These are phyloP conservation scores for Megalopta genalis DNA, from an alignment of 1,140 invertebrate genomes.

Conservation along the genomic window DNA sequence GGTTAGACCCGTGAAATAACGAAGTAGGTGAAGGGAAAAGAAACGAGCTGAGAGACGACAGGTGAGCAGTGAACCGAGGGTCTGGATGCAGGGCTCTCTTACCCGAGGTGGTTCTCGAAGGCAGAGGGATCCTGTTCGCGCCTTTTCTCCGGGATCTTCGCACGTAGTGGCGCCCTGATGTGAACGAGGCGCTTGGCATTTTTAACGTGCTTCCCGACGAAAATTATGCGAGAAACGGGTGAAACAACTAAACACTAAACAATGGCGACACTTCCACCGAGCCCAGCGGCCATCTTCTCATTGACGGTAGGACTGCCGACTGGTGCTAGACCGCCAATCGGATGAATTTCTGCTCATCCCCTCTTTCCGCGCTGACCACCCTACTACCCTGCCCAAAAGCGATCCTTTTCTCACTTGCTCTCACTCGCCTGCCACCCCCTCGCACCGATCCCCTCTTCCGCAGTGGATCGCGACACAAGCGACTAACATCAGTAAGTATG, in stretches of 20 bases:
- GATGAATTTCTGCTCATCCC: constrained; percentile 60
- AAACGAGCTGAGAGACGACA: constrained; percentile 37
- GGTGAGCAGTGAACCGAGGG: constrained; percentile 44
- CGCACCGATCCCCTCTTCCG: constrained; percentile 56
- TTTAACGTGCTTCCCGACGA: constrained; percentile 74
- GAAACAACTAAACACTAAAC: constrained; percentile 74
- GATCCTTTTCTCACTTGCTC: constrained; percentile 28
- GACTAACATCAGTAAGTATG: constrained; percentile 74
- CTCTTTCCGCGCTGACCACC: constrained; percentile 26
- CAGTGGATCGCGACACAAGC: constrained; percentile 63
- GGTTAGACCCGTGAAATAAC: constrained; percentile 14
- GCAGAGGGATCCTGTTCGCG: constrained; percentile 89
- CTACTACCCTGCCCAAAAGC: constrained; percentile 1
- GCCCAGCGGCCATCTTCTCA: constrained; percentile 77
- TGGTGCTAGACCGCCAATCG: constrained; percentile 68
- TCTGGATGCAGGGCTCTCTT: constrained; percentile 77
- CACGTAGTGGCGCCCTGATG: constrained; percentile 91
- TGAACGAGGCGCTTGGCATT: constrained; percentile 95
- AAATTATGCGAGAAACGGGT: constrained; percentile 55
- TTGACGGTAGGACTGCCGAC: constrained; percentile 69
- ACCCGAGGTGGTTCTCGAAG: constrained; percentile 87
- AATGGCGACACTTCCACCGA: constrained; percentile 78
- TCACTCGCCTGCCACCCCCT: constrained; percentile 44
- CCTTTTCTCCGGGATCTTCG: constrained; percentile 92
- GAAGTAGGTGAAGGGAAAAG: constrained; percentile 36